These are phyloP conservation scores for Lasioglossum lativentre DNA, from an alignment of 2,888 invertebrate genomes.

Conservation along the genomic window DNA sequence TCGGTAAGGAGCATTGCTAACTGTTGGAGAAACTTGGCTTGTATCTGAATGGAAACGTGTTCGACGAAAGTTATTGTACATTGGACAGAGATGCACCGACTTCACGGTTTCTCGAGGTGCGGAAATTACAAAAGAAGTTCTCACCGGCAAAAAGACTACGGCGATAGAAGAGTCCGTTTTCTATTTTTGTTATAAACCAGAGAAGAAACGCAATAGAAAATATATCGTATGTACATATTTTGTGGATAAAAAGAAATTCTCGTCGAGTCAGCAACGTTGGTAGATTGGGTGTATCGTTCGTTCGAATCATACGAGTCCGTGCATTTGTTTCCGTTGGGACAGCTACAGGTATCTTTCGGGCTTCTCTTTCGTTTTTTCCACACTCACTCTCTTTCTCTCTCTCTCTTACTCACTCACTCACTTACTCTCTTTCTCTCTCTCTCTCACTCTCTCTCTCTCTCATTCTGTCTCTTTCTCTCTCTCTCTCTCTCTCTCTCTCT, in stretches of 20 bases:
- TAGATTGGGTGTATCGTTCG: slow-evolving; percentile 45
- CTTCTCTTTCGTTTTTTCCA: slow-evolving; percentile 9
- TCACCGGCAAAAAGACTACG: slow-evolving; percentile 28
- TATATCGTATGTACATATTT: slow-evolving; percentile 60
- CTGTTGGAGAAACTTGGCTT: slow-evolving; percentile 41
- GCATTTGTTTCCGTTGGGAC: slow-evolving; percentile 52
- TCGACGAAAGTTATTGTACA: slow-evolving; percentile 47
- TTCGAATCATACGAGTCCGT: slow-evolving; percentile 48
- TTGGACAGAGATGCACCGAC: slow-evolving; percentile 31
- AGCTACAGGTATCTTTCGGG: slow-evolving; percentile 54
- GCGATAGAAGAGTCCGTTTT: slow-evolving; percentile 9
- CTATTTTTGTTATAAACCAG: slow-evolving; percentile 8
- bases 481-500: neutral
- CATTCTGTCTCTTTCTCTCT: slow-evolving; percentile 22
- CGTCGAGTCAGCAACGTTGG: slow-evolving; percentile 50
- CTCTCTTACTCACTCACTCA: neutral
- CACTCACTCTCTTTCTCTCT: slow-evolving; percentile 15
- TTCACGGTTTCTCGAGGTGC: slow-evolving; percentile 25
- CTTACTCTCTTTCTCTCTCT: neutral
- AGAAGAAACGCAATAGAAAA: slow-evolving; percentile 52
- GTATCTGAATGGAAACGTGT: slow-evolving; percentile 16
- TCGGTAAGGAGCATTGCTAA: slow-evolving; percentile 52
- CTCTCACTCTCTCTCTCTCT: neutral
- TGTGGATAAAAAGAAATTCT: slow-evolving; percentile 42
- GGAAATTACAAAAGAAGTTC: slow-evolving; percentile 45